These are phyloP conservation scores for Galagoides demidoff DNA, from an alignment of 2,797 vertebrate species.

Conservation along the genomic window DNA sequence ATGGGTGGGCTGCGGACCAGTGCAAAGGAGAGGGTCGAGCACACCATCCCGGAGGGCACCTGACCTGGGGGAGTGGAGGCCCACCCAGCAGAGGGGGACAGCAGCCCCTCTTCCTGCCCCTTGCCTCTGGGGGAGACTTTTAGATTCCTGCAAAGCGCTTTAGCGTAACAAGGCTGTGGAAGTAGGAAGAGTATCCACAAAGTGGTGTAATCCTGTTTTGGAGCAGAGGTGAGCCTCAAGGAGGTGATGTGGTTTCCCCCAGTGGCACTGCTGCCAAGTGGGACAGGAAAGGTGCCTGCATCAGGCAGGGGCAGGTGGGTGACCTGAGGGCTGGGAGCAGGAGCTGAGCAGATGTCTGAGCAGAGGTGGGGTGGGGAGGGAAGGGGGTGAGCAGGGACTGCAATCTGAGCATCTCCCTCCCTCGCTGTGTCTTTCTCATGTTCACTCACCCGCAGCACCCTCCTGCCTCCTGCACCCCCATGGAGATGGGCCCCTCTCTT, in stretches of 20 bases:
- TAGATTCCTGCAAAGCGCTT: background rate
- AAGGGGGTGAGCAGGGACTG: background rate
- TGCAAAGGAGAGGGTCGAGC: background rate
- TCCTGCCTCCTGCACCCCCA: background rate
- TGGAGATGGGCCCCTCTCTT: background rate
- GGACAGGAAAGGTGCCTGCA: background rate
- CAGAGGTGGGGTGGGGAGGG: background rate
- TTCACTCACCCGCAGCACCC: fast-evolving
- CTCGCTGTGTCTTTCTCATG: background rate
- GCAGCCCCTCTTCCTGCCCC: background rate
- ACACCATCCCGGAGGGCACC: too few relatives aligned
- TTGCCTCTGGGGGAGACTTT: background rate
- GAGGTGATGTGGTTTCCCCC: background rate
- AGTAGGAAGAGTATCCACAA: background rate
- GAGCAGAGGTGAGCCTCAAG: background rate
- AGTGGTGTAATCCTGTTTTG: background rate
- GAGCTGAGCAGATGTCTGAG: background rate
- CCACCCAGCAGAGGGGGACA: background rate
- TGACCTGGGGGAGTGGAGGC: background rate
- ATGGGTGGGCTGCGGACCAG: background rate
- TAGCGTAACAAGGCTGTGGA: background rate
- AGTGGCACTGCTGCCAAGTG: background rate
- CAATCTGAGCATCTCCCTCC: background rate
- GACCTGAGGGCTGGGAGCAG: background rate
- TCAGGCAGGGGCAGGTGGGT: background rate